Percentiles rank a stretch among this genome's conserved stretches.
Conservation (phyloP, 2,888 invertebrate species). For the Tanypteryx hageni region DNA sequence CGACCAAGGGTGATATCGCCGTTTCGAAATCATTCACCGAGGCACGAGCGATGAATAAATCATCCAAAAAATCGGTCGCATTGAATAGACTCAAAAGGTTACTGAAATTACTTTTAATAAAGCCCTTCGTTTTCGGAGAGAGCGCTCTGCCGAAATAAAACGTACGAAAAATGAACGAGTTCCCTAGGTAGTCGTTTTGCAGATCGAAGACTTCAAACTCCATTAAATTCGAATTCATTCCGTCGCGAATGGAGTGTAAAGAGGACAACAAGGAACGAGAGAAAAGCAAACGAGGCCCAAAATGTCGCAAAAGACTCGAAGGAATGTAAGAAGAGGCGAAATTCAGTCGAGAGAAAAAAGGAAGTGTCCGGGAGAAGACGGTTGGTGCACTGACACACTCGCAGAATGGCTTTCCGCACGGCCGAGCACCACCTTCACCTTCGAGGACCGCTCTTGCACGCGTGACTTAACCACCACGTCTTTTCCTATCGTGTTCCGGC, state of each 20-base stretch:
- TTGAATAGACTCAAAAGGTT: neutral
- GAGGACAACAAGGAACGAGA: neutral
- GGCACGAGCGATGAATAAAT: too few relatives aligned
- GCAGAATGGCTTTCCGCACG: neutral
- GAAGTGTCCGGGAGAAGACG: neutral
- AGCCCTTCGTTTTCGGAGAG: neutral
- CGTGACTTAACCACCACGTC: conserved; percentile 54
- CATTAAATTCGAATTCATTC: conserved; percentile 59
- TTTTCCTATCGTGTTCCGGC: neutral
- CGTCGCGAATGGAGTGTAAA: conserved; percentile 26
- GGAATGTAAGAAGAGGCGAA: too few relatives aligned
- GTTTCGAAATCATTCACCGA: too few relatives aligned
- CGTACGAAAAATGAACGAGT: neutral
- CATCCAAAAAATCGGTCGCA: neutral
- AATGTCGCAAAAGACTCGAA: neutral
- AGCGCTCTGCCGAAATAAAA: neutral
- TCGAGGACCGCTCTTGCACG: conserved; percentile 35
- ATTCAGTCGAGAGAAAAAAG: neutral
- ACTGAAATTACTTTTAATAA: neutral
- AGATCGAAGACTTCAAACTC: conserved; percentile 48
- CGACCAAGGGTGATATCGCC: too few relatives aligned
- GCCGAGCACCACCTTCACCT: conserved; percentile 6
- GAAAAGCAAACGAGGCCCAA: neutral
- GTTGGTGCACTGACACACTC: neutral
- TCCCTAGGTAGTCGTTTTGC: conserved; percentile 17